These are phyloP conservation scores for Sipha maydis DNA, from an alignment of 2,888 invertebrate genomes.

Conservation along the genomic window DNA sequence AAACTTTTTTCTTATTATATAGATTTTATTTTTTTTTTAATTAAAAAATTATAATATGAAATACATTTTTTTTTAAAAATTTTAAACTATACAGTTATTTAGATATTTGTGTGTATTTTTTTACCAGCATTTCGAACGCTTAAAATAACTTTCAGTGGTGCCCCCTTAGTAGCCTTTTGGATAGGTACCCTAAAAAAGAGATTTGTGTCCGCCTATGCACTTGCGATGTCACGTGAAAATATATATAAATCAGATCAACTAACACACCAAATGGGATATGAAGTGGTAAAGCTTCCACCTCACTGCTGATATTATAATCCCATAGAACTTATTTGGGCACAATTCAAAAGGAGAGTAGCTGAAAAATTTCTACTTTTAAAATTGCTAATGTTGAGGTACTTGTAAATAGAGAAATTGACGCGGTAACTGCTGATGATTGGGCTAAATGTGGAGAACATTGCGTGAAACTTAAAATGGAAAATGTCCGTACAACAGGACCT, in stretches of 20 bases:
- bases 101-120: no score
- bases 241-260: background rate
- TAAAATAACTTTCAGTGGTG: no score
- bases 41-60: no score
- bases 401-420: conserved; percentile 5
- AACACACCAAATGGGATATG: background rate
- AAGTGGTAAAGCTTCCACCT: conserved; percentile 1
- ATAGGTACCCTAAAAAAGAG: no score
- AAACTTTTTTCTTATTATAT: no score
- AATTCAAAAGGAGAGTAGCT: background rate
- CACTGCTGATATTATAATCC: background rate
- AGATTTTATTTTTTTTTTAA: no score
- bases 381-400: background rate
- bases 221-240: conserved; percentile 1
- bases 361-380: background rate
- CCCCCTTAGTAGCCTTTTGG: no score
- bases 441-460: background rate
- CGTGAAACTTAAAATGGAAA: background rate
- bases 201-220: no score
- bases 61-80: no score
- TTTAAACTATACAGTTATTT: no score
- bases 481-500: background rate
- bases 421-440: no score
- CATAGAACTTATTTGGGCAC: conserved; percentile 1
- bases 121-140: no score